Evolutionary conservation across 2,888 invertebrate genomes (phyloP).

Genomic region (Scaptomyza reducta): DNA sequence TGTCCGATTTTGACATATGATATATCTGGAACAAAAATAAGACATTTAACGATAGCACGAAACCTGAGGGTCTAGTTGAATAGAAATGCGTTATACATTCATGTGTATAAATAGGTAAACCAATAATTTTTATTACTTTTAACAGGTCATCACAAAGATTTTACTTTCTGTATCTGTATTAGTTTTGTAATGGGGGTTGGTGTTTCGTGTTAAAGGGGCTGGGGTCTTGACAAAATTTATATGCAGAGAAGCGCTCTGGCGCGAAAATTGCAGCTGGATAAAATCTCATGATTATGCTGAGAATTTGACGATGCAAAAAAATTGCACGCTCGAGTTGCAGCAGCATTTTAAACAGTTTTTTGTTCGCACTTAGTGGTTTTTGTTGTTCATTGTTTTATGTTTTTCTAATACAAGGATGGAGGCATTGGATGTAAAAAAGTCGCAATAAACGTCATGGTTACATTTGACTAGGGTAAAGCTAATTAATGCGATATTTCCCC

Average conservation of each 20-base stretch:
- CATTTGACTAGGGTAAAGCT: conserved; percentile 31
- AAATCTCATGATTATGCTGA: conserved; percentile 81
- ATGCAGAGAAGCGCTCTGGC: conserved; percentile 75
- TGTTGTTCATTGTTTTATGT: conserved; percentile 23
- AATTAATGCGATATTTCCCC: conserved; percentile 47
- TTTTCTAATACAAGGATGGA: conserved; percentile 14
- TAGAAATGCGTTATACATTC: no score
- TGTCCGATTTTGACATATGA: no score
- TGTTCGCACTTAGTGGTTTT: background rate
- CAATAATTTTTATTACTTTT: background rate
- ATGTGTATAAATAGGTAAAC: no score
- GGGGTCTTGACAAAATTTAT: conserved; percentile 56
- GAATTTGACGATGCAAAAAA: conserved; percentile 59
- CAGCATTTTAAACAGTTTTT: conserved; percentile 38
- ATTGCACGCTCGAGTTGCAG: conserved; percentile 58
- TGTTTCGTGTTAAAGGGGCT: no score
- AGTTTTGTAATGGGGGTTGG: background rate
- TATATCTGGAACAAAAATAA: no score
- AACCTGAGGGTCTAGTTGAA: no score
- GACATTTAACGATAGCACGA: no score
- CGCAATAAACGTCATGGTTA: conserved; percentile 48
- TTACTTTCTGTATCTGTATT: background rate
- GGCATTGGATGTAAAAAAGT: conserved; percentile 8
- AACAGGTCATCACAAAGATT: background rate
- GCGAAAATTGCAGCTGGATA: conserved; percentile 81